Percentiles rank a stretch among this genome's conserved stretches.
phyloP scores from a whole-genome alignment of 2,113 vertebrate genomes.

The Fulica atra region DNA sequence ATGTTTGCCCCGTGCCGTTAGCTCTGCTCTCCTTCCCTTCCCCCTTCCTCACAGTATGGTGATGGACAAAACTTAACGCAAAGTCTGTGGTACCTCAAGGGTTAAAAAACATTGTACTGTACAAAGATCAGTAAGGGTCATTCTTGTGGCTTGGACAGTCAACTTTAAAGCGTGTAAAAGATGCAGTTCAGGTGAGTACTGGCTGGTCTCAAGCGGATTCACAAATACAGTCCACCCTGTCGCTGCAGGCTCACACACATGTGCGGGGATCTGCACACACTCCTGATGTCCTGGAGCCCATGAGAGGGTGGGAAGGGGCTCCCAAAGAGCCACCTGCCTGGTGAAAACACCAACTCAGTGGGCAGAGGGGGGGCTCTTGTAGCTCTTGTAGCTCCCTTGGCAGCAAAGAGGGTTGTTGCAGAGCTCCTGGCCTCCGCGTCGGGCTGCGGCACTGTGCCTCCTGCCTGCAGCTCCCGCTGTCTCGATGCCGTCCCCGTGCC shows the following conservation, averaged over 20 bases:
- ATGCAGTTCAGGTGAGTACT: conserved; percentile 90
- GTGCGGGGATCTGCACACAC: not conserved
- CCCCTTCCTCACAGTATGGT: conserved; percentile 4
- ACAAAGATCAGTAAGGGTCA: conserved; percentile 81
- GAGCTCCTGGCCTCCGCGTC: fast-evolving
- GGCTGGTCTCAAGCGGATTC: conserved; percentile 77
- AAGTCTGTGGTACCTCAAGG: conserved; percentile 77
- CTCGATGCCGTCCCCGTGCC: not conserved
- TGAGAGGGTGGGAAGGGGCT: not conserved
- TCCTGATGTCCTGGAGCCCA: not conserved
- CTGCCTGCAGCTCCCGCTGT: not conserved
- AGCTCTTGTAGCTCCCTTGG: not conserved
- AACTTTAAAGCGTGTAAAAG: conserved; percentile 75
- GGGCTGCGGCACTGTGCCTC: not conserved
- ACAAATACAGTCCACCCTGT: conserved; percentile 86
- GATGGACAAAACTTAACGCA: not conserved
- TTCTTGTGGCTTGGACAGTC: conserved; percentile 81
- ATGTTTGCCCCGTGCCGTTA: not conserved
- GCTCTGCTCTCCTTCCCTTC: conserved; percentile 31
- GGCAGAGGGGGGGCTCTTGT: too few relatives aligned
- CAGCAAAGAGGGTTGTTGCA: not conserved
- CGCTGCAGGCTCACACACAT: not conserved
- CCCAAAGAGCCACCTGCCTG: not conserved
- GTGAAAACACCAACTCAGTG: too few relatives aligned
- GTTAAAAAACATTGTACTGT: conserved; percentile 72